Percentiles rank a stretch among this genome's conserved stretches.
Conservation (phyloP, 2,888 invertebrate species). For the Brachypterus glaber region DNA sequence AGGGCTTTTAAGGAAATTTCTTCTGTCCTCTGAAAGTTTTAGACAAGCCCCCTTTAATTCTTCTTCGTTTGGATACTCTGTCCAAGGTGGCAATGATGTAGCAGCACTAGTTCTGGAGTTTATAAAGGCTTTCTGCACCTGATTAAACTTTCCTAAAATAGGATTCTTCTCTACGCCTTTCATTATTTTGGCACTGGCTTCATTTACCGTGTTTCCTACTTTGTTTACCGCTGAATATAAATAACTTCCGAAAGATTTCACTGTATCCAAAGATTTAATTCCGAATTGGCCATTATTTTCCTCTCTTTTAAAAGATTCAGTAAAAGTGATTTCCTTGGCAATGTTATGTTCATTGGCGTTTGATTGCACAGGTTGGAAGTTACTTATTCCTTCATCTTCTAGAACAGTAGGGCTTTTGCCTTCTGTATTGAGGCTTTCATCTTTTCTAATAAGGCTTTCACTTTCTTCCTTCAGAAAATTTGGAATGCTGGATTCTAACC, state of each 20-base stretch:
- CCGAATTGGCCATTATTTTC: too few relatives aligned
- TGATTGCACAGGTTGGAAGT: too few relatives aligned
- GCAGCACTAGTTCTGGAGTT: slow-evolving; percentile 56
- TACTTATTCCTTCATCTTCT: too few relatives aligned
- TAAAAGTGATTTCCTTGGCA: too few relatives aligned
- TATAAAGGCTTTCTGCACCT: slow-evolving; percentile 93
- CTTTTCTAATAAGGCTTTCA: too few relatives aligned
- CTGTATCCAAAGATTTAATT: not conserved
- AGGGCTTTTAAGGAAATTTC: slow-evolving; percentile 95
- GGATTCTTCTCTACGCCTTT: slow-evolving; percentile 30
- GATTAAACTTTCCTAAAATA: slow-evolving; percentile 92
- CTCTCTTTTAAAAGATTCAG: too few relatives aligned
- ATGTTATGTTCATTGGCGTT: too few relatives aligned
- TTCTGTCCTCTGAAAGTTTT: slow-evolving; percentile 85
- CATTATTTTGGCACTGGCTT: not conserved
- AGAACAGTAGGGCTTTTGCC: too few relatives aligned
- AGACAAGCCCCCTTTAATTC: slow-evolving; percentile 92
- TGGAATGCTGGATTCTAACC: too few relatives aligned
- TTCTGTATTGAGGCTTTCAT: too few relatives aligned
- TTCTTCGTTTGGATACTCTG: slow-evolving; percentile 89
- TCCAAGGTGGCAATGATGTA: slow-evolving; percentile 75
- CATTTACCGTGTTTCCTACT: not conserved
- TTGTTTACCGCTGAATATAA: not conserved
- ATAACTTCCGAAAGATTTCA: not conserved
- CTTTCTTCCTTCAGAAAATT: too few relatives aligned